phyloP scores from a whole-genome alignment of 2,888 invertebrate species.

The Eristalis tenax region DNA sequence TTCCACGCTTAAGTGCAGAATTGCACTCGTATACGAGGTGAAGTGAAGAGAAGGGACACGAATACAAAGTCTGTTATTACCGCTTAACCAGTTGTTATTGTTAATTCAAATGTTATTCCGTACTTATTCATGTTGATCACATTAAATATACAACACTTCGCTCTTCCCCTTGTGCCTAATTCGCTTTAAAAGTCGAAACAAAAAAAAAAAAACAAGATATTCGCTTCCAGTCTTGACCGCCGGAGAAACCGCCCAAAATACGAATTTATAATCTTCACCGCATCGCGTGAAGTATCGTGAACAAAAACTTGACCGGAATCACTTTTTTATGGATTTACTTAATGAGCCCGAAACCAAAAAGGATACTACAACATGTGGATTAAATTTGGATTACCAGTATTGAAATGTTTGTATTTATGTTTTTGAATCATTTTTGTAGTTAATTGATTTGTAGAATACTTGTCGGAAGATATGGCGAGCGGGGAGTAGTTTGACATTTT shows the following conservation, averaged over 20 bases:
- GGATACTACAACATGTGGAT: slow-evolving; percentile 69
- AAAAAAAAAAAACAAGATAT: not conserved
- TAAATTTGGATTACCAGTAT: slow-evolving; percentile 68
- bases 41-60: not conserved
- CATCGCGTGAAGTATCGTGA: slow-evolving; percentile 4
- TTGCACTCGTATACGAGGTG: slow-evolving; percentile 15
- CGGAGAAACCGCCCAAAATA: not conserved
- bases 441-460: not conserved
- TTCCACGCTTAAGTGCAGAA: slow-evolving; percentile 20
- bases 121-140: slow-evolving; percentile 19
- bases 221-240: not conserved
- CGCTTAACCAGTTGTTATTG: slow-evolving; percentile 23
- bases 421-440: not conserved
- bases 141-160: slow-evolving; percentile 14
- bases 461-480: slow-evolving; percentile 35
- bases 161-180: slow-evolving; percentile 58
- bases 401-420: slow-evolving; percentile 63
- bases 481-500: not conserved
- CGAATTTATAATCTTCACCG: slow-evolving; percentile 14
- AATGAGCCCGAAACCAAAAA: slow-evolving; percentile 41
- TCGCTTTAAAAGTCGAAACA: slow-evolving; percentile 41
- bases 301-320: not conserved
- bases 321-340: slow-evolving; percentile 46
- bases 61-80: slow-evolving; percentile 2
- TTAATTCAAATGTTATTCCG: slow-evolving; percentile 29